Percentiles rank a stretch among this genome's conserved stretches.
Conservation (phyloP, 2,113 vertebrate species). For the Spheniscus mendiculus region DNA sequence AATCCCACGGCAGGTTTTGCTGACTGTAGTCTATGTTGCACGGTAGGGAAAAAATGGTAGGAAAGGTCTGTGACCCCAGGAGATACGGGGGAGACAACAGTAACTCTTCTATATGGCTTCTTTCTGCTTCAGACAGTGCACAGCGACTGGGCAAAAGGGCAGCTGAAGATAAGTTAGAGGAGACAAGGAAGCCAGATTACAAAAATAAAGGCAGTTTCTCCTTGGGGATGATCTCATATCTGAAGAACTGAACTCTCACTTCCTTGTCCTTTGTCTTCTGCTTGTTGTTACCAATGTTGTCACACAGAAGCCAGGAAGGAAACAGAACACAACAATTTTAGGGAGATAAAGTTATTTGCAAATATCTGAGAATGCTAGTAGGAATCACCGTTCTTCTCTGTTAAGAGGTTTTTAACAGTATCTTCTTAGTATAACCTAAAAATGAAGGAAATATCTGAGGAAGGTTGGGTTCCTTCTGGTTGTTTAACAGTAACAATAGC, state of each 20-base stretch:
- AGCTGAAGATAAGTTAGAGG: not conserved
- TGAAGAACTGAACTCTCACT: conserved; percentile 10
- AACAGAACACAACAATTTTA: not conserved
- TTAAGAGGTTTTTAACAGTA: not conserved
- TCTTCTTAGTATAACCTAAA: not conserved
- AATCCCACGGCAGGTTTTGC: not conserved
- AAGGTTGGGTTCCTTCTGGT: not conserved
- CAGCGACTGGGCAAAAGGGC: not conserved
- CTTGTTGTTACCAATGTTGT: not conserved
- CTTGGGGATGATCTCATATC: not conserved
- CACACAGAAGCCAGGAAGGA: not conserved
- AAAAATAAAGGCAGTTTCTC: conserved; percentile 28
- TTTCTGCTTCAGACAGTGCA: not conserved
- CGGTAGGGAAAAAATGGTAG: not conserved
- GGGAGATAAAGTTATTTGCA: not conserved
- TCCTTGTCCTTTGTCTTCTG: conserved; percentile 26
- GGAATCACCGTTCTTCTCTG: not conserved
- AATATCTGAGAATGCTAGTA: not conserved
- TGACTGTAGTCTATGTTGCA: not conserved
- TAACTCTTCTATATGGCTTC: not conserved
- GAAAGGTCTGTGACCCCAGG: not conserved
- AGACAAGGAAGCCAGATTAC: not conserved
- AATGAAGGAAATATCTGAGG: not conserved
- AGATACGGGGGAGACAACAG: not conserved
- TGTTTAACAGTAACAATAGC: not conserved